A percentile compares a stretch with the other conserved stretches of the same genome.
Conservation (phyloP, 2,113 vertebrate genomes). For the Ginglymostoma cirratum region DNA sequence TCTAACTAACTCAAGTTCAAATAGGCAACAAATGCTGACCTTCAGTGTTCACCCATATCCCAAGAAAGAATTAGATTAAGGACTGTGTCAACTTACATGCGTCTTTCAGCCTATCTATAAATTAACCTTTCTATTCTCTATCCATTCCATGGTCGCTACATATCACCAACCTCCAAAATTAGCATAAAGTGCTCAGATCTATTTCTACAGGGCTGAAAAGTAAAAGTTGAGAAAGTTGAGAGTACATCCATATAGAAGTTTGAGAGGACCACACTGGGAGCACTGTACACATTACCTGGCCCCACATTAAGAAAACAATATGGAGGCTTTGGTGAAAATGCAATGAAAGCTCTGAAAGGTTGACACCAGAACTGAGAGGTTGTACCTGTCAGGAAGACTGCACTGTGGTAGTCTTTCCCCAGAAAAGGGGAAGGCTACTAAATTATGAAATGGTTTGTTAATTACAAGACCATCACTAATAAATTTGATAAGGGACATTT, state of each 20-base stretch:
- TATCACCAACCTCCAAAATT: background rate
- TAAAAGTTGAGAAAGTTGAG: too few species aligned
- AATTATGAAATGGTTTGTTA: background rate
- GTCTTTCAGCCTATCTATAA: background rate
- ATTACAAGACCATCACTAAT: background rate
- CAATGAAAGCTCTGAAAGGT: background rate
- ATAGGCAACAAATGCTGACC: too few species aligned
- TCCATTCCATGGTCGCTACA: background rate
- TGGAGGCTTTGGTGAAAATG: background rate
- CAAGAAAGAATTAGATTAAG: too few species aligned
- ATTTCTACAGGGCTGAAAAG: background rate
- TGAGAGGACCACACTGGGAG: background rate
- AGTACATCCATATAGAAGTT: background rate
- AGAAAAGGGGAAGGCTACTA: background rate
- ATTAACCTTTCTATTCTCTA: background rate
- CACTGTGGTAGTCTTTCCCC: background rate
- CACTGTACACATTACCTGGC: background rate
- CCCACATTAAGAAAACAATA: background rate
- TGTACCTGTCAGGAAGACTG: background rate
- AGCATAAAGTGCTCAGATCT: background rate
- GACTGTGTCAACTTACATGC: background rate
- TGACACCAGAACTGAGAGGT: background rate
- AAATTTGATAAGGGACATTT: background rate
- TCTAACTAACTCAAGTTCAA: too few species aligned
- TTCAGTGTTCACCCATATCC: too few species aligned